Evolutionary conservation across 2,888 invertebrate species (phyloP), one percentile per base, ranked within the genome.

Genomic region (Bellardia pandia): DNA sequence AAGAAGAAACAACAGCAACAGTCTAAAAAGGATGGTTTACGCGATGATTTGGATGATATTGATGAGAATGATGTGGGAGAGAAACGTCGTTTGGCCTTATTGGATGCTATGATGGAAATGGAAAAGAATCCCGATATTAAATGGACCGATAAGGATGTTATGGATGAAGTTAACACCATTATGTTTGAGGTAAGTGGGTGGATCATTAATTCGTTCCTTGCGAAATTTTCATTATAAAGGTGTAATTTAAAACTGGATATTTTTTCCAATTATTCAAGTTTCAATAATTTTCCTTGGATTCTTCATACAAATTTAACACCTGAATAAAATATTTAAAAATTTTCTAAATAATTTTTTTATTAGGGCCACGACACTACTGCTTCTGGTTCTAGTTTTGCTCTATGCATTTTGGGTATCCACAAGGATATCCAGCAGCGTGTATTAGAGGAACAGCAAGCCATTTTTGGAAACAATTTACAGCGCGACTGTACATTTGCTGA

Each of bases 71-170:
- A 97, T 93, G 95, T 97, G 72, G 97, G 96, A 94, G 91, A 86
- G 69, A 97, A 97, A 94, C 96, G 97, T 92, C 95, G 98, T 68
- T 94, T 97, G 89, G 98, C 98, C 0, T 97, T 98, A 94, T 95
- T 98, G 88, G 98, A 99, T 93, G 94, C 98, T 82, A 95, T 98
- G 94, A 95, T 98, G 64, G 97, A 98, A 93, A 96, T 97, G 82
- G 96, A 97, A 76, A 96, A 97, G 91, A 97, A 96, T 90, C 96
- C 96, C 13, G 95, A 95, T 64, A 89, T 92, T 51, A 93, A 94
- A 76, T 95, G 97, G 87, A 96, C 95, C 66, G 97, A 97, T 89
- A 95, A 95, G 89, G 97, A 97, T 94, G 97, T 97, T 87, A 97
- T 96, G 92, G 97, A 97, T 92, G 97, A 97, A 94, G 97, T 97